Evolutionary conservation across 64 coral and sea anemone species (phyloP).

Genomic region (Actinia equina): DNA sequence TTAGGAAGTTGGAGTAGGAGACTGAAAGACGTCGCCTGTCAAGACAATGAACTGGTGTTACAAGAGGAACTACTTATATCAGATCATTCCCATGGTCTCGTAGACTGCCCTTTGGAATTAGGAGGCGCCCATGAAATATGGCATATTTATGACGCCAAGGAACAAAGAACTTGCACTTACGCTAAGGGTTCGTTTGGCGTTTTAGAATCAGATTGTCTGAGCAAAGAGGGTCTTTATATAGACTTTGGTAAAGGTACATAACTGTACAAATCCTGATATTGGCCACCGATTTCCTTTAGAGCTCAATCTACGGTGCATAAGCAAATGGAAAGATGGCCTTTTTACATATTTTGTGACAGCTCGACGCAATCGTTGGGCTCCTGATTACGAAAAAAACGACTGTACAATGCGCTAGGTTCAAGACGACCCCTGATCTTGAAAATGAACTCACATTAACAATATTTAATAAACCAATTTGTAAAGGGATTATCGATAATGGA

Average conservation of each 20-base stretch:
- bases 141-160: constrained; percentile 18
- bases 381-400: constrained; percentile 28
- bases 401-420: constrained; percentile 47
- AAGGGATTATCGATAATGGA: background rate
- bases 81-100: background rate
- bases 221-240: constrained; percentile 62
- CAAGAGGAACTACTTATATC: constrained; percentile 34
- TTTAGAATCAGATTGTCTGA: constrained; percentile 73
- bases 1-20: constrained; percentile 18
- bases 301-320: constrained; percentile 46
- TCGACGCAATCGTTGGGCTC: background rate
- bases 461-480: constrained; percentile 52
- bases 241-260: constrained; percentile 7
- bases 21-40: background rate
- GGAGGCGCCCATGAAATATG: constrained; percentile 45
- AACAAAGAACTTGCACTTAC: constrained; percentile 15
- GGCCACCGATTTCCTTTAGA: constrained; percentile 22
- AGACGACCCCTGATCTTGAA: background rate
- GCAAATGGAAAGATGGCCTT: constrained; percentile 40
- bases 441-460: constrained; percentile 25
- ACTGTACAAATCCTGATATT: constrained; percentile 12
- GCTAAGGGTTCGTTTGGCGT: constrained; percentile 5
- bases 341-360: constrained; percentile 60
- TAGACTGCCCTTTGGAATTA: constrained; percentile 32
- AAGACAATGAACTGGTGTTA: background rate